Percentiles rank a stretch among this genome's conserved stretches.
These are phyloP conservation scores for Lathamus discolor DNA, from an alignment of 2,113 vertebrate species.

Conservation along the genomic window DNA sequence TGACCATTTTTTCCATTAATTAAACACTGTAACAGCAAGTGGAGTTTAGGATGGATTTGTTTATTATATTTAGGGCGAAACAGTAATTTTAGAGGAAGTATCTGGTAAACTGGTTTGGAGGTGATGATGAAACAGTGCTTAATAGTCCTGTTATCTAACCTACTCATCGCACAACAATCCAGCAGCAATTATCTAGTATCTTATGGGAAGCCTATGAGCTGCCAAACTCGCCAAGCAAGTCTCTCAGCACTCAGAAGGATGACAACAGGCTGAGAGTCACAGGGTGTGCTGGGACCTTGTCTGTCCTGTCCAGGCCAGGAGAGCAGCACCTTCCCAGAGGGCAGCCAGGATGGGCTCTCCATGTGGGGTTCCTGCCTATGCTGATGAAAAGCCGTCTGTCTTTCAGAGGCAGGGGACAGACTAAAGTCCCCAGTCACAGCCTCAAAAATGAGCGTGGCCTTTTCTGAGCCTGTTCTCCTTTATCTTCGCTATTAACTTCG, in stretches of 20 bases:
- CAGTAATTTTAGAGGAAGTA: constrained; percentile 21
- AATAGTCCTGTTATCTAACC: constrained; percentile 57
- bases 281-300: neutral
- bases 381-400: neutral
- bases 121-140: constrained; percentile 22
- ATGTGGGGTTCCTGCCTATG: neutral
- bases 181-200: constrained; percentile 44
- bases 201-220: constrained; percentile 28
- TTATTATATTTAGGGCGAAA: neutral
- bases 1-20: neutral
- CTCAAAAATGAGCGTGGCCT: neutral
- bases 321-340: neutral
- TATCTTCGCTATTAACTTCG: neutral
- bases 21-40: neutral
- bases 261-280: constrained; percentile 3
- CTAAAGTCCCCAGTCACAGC: neutral
- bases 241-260: neutral
- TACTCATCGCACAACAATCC: constrained; percentile 40
- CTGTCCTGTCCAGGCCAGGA: neutral
- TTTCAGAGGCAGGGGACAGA: neutral
- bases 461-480: neutral
- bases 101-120: constrained; percentile 22
- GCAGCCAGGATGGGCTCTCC: neutral
- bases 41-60: neutral
- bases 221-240: neutral